These are phyloP conservation scores for Lytechinus variegatus DNA, from an alignment of 35 echinoderm and acorn worm genomes.

Conservation along the genomic window DNA sequence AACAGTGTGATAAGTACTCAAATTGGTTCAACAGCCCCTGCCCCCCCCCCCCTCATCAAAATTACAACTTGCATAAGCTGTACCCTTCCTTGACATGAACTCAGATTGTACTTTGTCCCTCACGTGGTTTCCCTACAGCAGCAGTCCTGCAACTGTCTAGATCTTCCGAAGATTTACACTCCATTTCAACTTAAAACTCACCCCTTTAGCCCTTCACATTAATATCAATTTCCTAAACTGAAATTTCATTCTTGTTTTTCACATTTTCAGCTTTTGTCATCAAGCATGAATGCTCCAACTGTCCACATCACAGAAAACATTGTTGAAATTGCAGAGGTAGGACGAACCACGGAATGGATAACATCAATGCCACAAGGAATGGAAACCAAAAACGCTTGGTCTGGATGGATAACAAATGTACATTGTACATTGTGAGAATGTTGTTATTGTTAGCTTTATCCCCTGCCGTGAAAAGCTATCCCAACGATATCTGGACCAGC, in stretches of 20 bases:
- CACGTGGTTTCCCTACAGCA: not conserved
- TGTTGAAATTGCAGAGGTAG: no score
- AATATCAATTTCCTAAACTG: not conserved
- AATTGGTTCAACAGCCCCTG: not conserved
- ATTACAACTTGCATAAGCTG: no score
- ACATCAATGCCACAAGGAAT: not conserved
- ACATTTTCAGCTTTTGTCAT: not conserved
- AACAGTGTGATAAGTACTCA: not conserved
- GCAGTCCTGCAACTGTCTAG: not conserved
- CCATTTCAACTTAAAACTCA: not conserved
- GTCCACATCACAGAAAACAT: no score
- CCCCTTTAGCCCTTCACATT: no score
- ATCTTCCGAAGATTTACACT: not conserved
- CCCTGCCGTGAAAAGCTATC: conserved; percentile 1
- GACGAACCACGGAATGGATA: not conserved
- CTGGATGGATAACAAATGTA: conserved; percentile 29
- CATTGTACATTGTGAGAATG: conserved; percentile 34
- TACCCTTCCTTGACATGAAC: not conserved
- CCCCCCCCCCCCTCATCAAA: no score
- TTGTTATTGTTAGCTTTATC: conserved; percentile 31
- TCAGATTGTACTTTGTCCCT: not conserved
- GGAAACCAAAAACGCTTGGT: not conserved
- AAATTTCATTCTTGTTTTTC: not conserved
- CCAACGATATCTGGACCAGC: not conserved
- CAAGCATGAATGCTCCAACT: no score